Conservation (phyloP, 1,140 invertebrate genomes). For the Aphelenchoides fujianensis region DNA sequence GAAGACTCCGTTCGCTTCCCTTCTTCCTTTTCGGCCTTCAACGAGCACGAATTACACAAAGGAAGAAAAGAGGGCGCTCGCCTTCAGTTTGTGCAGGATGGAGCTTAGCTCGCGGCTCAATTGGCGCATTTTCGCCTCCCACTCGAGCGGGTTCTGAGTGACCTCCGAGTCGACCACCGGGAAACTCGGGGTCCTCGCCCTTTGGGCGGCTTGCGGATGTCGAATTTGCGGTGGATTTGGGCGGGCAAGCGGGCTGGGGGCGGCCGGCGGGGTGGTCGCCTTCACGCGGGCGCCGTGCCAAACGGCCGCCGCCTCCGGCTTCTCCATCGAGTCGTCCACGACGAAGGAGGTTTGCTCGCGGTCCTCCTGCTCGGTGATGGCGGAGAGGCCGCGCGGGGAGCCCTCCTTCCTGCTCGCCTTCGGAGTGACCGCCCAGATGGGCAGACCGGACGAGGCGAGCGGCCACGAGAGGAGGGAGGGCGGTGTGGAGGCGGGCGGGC, state of each 20-base stretch:
- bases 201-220: not conserved
- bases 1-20: not conserved
- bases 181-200: conserved; percentile 23
- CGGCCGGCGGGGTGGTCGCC: not conserved
- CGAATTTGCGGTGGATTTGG: too few relatives aligned
- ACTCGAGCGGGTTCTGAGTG: conserved; percentile 17
- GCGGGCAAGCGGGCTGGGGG: not conserved
- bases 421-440: conserved; percentile 11
- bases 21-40: conserved; percentile 34
- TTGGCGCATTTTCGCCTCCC: conserved; percentile 31
- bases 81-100: conserved; percentile 33
- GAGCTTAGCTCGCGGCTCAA: conserved; percentile 32
- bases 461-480: not conserved
- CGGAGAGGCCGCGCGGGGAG: not conserved
- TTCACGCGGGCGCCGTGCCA: not conserved
- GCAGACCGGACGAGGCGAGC: not conserved
- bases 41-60: not conserved
- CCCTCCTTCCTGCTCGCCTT: not conserved
- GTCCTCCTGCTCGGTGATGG: conserved; percentile 6
- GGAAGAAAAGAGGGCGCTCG: not conserved
- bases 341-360: not conserved
- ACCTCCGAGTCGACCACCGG: not conserved
- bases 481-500: not conserved
- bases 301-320: conserved; percentile 10
- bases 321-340: not conserved